phyloP scores from a whole-genome alignment of 2,888 invertebrate genomes.

The Syrista parreyssii region DNA sequence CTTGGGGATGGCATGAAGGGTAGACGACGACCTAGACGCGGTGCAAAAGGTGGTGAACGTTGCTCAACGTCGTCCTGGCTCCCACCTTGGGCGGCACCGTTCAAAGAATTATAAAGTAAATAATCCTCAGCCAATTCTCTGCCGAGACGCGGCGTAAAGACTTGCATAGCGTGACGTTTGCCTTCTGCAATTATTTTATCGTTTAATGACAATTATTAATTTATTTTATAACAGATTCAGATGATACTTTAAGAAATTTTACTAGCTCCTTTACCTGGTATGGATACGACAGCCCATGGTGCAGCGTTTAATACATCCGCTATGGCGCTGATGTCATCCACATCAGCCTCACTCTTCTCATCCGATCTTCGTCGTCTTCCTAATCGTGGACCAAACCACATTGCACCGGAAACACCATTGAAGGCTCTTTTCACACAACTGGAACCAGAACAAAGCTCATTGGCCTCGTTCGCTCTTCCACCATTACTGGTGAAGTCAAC shows the following conservation, averaged over 20 bases:
- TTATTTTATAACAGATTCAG: not conserved
- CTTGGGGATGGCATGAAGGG: conserved; percentile 51
- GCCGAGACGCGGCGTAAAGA: conserved; percentile 63
- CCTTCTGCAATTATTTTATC: conserved; percentile 32
- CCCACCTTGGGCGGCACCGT: conserved; percentile 31
- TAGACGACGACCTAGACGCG: conserved; percentile 54
- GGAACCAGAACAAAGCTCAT: conserved; percentile 42
- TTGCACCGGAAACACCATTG: conserved; percentile 50
- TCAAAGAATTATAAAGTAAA: conserved; percentile 30
- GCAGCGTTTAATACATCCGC: conserved; percentile 62
- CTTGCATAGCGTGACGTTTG: conserved; percentile 58
- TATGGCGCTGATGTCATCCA: conserved; percentile 56
- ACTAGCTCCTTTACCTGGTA: conserved; percentile 54
- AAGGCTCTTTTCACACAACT: conserved; percentile 49
- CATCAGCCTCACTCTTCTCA: conserved; percentile 47
- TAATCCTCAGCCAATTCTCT: conserved; percentile 53
- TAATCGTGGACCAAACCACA: conserved; percentile 71
- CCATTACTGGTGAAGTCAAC: conserved; percentile 15
- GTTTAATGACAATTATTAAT: not conserved
- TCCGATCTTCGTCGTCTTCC: conserved; percentile 67
- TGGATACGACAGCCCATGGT: conserved; percentile 62
- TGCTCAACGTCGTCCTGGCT: conserved; percentile 51
- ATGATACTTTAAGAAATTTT: not conserved
- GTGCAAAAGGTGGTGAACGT: conserved; percentile 53
- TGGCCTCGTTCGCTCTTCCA: conserved; percentile 27